These are phyloP conservation scores for Melanerpes formicivorus DNA, from an alignment of 2,113 vertebrate species.

Conservation along the genomic window DNA sequence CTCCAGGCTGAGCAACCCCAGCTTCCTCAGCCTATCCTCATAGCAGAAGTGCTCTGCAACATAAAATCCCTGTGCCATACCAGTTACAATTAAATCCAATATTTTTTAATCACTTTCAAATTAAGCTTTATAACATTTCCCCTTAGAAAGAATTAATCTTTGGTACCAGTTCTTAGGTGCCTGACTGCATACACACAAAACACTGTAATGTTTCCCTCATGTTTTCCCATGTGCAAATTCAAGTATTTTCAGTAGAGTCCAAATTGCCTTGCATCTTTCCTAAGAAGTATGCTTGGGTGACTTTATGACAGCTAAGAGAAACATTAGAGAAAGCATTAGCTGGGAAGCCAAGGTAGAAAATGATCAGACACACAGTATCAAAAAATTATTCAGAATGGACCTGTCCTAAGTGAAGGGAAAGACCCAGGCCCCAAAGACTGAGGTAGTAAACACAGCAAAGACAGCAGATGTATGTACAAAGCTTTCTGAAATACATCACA, in stretches of 20 bases:
- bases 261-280: not conserved
- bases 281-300: not conserved
- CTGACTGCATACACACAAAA: not conserved
- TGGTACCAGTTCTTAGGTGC: not conserved
- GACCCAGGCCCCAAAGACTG: not conserved
- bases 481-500: not conserved
- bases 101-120: not conserved
- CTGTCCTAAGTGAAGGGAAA: not conserved
- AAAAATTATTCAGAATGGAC: not conserved
- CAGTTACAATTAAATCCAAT: not conserved
- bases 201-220: not conserved
- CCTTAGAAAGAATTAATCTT: not conserved
- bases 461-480: not conserved
- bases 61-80: not conserved
- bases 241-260: not conserved
- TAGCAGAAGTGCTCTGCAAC: too few relatives aligned
- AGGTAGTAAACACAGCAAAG: not conserved
- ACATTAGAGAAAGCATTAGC: not conserved
- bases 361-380: not conserved
- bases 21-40: too few relatives aligned
- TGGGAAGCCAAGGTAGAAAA: not conserved
- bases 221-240: not conserved
- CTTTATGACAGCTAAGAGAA: not conserved
- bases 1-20: too few relatives aligned
- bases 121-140: not conserved